Percentiles rank a stretch among this genome's conserved stretches.
Conservation (phyloP, 2,797 vertebrate genomes). For the Clamator glandarius region DNA sequence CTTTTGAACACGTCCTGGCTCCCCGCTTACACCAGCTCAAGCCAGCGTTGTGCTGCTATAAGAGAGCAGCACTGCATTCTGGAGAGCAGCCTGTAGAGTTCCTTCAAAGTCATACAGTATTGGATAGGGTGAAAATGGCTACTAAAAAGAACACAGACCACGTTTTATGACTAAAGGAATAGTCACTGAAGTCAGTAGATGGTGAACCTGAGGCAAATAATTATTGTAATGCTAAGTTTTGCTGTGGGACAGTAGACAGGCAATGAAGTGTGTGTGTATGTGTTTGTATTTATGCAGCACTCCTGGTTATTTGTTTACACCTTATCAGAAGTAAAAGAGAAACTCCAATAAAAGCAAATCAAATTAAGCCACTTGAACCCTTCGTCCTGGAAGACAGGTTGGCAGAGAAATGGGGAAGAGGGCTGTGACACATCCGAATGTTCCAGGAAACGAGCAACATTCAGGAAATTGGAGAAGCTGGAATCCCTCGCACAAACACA, state of each 20-base stretch:
- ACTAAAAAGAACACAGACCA: neutral
- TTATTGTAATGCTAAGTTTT: neutral
- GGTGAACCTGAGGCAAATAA: neutral
- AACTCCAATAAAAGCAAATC: neutral
- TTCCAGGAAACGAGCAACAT: constrained; percentile 14
- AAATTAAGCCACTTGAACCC: neutral
- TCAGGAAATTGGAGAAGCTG: neutral
- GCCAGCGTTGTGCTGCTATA: fast-evolving
- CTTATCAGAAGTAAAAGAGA: neutral
- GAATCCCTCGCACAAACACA: neutral
- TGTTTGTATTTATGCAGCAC: neutral
- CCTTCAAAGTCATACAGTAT: neutral
- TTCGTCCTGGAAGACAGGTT: neutral
- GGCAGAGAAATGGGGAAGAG: neutral
- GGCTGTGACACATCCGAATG: neutral
- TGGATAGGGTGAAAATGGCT: neutral
- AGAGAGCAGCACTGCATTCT: neutral
- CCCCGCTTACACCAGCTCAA: neutral
- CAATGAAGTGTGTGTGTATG: neutral
- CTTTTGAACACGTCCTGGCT: neutral
- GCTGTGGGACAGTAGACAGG: neutral
- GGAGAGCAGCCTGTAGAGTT: neutral
- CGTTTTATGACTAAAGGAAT: neutral
- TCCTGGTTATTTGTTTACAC: neutral
- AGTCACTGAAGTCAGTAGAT: neutral